A percentile compares a stretch with the other conserved stretches of the same genome.
phyloP scores from a whole-genome alignment of 2,113 vertebrate genomes.

The Petrocephalus microphthalmus region DNA sequence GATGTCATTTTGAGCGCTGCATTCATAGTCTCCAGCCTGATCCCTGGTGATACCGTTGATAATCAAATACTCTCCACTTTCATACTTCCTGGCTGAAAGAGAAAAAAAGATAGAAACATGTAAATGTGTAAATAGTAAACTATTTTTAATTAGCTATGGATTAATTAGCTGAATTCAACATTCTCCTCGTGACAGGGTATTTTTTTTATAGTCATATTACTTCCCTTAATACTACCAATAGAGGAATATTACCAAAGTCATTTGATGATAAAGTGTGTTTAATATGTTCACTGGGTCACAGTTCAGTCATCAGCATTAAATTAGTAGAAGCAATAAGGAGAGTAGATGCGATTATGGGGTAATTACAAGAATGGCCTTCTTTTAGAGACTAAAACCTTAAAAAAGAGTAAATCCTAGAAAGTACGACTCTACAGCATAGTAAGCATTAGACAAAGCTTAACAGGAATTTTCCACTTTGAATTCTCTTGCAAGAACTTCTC shows the following conservation, averaged over 20 bases:
- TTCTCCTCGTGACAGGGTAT: background rate
- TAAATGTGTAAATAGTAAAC: conserved; percentile 12
- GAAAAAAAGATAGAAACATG: conserved; percentile 26
- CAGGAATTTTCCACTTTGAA: conserved; percentile 39
- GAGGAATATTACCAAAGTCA: background rate
- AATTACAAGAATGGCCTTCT: background rate
- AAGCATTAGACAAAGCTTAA: background rate
- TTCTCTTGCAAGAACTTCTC: conserved; percentile 26
- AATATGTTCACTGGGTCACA: conserved; percentile 1
- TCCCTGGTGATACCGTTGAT: conserved; percentile 89
- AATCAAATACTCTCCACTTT: conserved; percentile 91
- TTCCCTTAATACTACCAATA: background rate
- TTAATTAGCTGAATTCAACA: background rate
- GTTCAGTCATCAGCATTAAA: conserved; percentile 13
- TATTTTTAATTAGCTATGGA: background rate
- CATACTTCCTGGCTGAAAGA: conserved; percentile 80
- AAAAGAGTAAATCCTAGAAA: background rate
- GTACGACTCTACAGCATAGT: background rate
- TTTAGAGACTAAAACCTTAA: background rate
- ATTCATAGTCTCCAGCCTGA: conserved; percentile 93
- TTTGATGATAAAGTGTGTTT: background rate
- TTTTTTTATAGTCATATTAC: background rate
- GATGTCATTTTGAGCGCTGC: conserved; percentile 89
- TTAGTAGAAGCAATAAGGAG: background rate
- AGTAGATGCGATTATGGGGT: background rate